phyloP scores from a whole-genome alignment of 37 sponge, comb jelly and placozoan species.

The Axinella damicornis region DNA sequence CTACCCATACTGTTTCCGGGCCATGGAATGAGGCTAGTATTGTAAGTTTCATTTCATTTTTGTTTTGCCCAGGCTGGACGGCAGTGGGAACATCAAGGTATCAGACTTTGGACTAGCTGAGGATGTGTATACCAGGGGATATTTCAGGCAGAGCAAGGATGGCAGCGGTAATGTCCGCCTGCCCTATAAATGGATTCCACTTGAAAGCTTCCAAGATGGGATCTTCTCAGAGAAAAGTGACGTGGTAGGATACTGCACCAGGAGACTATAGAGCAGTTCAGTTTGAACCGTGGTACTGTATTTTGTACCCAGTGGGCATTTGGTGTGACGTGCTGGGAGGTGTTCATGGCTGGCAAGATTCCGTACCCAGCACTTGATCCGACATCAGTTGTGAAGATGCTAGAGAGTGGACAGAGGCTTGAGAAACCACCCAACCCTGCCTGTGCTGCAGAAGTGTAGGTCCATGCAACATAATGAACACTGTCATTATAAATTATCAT shows the following conservation, averaged over 20 bases:
- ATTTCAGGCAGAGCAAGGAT: slow-evolving; percentile 30
- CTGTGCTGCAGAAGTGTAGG: slow-evolving; percentile 22
- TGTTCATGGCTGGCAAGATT: slow-evolving; percentile 13
- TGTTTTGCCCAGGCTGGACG: slow-evolving; percentile 44
- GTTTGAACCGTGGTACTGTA: no score
- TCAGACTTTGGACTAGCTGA: slow-evolving; percentile 53
- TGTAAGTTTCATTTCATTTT: no score
- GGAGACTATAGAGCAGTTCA: no score
- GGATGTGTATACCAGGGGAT: slow-evolving; percentile 35
- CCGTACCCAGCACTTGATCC: slow-evolving; percentile 51
- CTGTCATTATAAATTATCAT: no score
- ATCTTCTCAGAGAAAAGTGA: slow-evolving; percentile 35
- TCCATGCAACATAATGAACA: background rate
- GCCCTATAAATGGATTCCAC: slow-evolving; percentile 48
- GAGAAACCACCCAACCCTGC: slow-evolving; percentile 38
- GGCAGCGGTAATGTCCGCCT: slow-evolving; percentile 15
- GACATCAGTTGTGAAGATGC: background rate
- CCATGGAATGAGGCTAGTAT: no score
- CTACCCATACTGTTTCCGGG: no score
- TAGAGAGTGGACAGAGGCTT: slow-evolving; percentile 20
- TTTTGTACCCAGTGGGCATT: slow-evolving; percentile 55
- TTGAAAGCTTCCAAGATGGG: slow-evolving; percentile 25
- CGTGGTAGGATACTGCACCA: slow-evolving; percentile 14
- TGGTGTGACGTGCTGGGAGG: slow-evolving; percentile 61
- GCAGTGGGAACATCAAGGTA: slow-evolving; percentile 20